These are phyloP conservation scores for Drosophila yooni DNA, from an alignment of 2,888 invertebrate species.

Conservation along the genomic window DNA sequence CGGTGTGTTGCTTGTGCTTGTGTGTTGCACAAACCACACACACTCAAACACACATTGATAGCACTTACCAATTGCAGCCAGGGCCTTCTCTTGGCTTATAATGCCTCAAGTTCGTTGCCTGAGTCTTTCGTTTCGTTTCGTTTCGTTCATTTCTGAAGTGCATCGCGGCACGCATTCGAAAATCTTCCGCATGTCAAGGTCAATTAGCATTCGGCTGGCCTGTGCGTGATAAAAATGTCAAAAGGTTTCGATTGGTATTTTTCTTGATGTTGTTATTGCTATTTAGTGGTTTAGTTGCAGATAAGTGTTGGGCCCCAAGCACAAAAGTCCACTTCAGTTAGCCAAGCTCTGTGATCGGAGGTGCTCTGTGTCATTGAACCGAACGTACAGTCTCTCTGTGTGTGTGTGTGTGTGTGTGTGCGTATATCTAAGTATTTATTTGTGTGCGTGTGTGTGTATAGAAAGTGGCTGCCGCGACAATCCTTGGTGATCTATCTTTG, in stretches of 20 bases:
- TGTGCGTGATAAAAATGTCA: constrained; percentile 79
- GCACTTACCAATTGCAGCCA: constrained; percentile 59
- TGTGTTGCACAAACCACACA: constrained; percentile 59
- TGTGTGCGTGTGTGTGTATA: constrained; percentile 47
- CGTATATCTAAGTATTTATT: constrained; percentile 11
- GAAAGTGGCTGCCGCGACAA: constrained; percentile 68
- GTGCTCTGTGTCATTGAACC: constrained; percentile 60
- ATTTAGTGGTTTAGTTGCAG: constrained; percentile 67
- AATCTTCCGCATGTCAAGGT: constrained; percentile 80
- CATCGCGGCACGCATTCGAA: constrained; percentile 56
- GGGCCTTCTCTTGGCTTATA: constrained; percentile 49
- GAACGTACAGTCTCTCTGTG: constrained; percentile 17
- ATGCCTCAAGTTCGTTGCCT: constrained; percentile 57
- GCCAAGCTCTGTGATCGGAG: constrained; percentile 30
- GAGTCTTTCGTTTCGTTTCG: constrained; percentile 61
- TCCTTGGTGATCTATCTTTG: constrained; percentile 78
- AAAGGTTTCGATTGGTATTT: constrained; percentile 79
- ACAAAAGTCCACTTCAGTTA: constrained; percentile 62
- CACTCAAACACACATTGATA: constrained; percentile 32
- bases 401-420: constrained; percentile 4
- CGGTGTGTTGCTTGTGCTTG: constrained; percentile 53
- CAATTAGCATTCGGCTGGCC: constrained; percentile 69
- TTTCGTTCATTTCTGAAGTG: constrained; percentile 57
- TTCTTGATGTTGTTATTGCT: constrained; percentile 51
- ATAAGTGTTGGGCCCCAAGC: constrained; percentile 66